Percentiles rank a stretch among this genome's conserved stretches.
Conservation (phyloP, 2,113 vertebrate species). For the Cygnus atratus region DNA sequence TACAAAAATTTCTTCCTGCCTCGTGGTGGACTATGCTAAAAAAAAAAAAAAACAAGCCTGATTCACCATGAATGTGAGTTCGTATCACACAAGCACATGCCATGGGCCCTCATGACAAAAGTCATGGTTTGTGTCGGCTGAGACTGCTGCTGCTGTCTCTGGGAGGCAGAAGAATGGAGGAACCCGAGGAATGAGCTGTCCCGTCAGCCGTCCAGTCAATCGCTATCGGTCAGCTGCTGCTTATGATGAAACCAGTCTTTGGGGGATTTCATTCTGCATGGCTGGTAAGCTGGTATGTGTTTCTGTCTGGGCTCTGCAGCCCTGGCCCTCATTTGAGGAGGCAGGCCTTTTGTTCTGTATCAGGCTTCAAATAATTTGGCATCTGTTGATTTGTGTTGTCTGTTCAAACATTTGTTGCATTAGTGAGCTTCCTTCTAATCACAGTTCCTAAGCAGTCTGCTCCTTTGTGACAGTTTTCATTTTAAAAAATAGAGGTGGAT, state of each 20-base stretch:
- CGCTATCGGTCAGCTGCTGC: slow-evolving; percentile 36
- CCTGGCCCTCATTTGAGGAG: slow-evolving; percentile 16
- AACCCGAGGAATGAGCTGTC: not conserved
- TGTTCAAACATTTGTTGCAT: slow-evolving; percentile 6
- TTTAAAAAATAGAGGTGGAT: not conserved
- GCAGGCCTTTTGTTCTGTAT: slow-evolving; percentile 35
- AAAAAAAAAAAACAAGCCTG: not conserved
- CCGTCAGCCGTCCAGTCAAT: not conserved
- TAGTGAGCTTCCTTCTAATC: not conserved
- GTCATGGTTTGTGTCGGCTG: not conserved
- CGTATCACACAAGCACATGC: not conserved
- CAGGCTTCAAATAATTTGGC: slow-evolving; percentile 45
- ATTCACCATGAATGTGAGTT: not conserved
- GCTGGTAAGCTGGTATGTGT: slow-evolving; percentile 47
- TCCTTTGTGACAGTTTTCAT: not conserved
- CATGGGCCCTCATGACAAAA: not conserved
- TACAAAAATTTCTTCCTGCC: not conserved
- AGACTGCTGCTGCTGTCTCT: not conserved
- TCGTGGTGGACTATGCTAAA: not conserved
- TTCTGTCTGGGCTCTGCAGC: slow-evolving; percentile 47
- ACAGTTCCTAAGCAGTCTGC: not conserved
- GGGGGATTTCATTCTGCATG: slow-evolving; percentile 40
- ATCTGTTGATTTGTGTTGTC: slow-evolving; percentile 35
- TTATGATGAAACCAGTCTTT: not conserved
- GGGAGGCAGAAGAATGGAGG: not conserved